These are phyloP conservation scores for Pedionomus torquatus DNA, from an alignment of 2,113 vertebrate species.

Conservation along the genomic window DNA sequence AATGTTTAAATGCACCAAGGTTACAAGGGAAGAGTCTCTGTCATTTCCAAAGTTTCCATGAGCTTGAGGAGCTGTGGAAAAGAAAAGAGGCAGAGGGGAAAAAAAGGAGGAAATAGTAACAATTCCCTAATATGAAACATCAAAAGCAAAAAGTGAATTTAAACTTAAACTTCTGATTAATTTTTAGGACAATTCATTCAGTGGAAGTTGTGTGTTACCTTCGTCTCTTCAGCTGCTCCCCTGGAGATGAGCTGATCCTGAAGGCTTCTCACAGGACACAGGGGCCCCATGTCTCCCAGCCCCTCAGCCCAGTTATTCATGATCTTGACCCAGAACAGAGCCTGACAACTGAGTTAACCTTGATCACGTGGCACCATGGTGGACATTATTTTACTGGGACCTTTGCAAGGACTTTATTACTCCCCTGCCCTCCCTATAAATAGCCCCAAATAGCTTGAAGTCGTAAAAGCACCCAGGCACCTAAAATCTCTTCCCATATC, in stretches of 20 bases:
- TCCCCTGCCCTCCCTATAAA: neutral
- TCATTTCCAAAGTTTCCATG: neutral
- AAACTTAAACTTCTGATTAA: neutral
- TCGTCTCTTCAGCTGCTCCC: neutral
- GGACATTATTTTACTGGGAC: neutral
- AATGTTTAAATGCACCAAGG: neutral
- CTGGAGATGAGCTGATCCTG: neutral
- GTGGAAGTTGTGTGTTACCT: neutral
- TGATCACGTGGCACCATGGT: neutral
- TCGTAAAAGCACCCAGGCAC: neutral
- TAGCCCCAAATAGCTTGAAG: neutral
- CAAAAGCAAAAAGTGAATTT: neutral
- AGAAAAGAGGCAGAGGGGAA: neutral
- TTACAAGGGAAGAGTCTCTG: constrained; percentile 31
- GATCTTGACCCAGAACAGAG: neutral
- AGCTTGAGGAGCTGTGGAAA: neutral
- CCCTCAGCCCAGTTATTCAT: neutral
- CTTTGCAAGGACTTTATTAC: neutral
- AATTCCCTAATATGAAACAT: neutral
- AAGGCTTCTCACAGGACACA: accelerated
- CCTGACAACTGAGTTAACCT: neutral
- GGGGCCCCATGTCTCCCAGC: neutral
- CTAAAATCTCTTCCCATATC: accelerated
- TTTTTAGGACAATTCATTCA: neutral
- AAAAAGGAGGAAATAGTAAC: neutral